Evolutionary conservation across 2,113 vertebrate species (phyloP).

Genomic region (Microcebus murinus): DNA sequence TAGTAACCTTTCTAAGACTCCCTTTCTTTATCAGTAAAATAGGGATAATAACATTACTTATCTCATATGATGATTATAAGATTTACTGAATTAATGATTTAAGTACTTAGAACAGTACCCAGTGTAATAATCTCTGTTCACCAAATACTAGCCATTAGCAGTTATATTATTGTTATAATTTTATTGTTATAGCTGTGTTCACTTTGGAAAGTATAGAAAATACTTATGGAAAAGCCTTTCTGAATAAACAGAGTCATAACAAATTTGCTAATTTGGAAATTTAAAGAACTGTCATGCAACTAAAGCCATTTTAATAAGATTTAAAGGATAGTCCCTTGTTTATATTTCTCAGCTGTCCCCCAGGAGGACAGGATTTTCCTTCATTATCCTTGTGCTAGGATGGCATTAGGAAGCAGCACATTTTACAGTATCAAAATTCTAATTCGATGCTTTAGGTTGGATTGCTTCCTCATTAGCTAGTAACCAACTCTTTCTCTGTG

Average conservation of each 20-base stretch:
- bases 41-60: neutral
- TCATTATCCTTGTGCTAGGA: neutral
- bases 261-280: conserved; percentile 27
- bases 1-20: neutral
- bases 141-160: neutral
- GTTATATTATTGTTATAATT: neutral
- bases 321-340: neutral
- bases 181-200: neutral
- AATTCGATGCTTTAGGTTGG: neutral
- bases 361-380: neutral
- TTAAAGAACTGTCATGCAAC: neutral
- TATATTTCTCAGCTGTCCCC: neutral
- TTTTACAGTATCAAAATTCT: neutral
- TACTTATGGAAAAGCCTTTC: neutral
- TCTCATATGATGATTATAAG: neutral
- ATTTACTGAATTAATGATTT: neutral
- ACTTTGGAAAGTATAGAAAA: neutral
- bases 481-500: neutral
- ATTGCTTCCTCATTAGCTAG: neutral
- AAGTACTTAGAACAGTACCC: neutral
- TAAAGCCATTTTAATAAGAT: neutral
- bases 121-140: neutral
- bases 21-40: neutral
- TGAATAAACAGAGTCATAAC: conserved; percentile 11
- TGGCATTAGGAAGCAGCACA: neutral